Evolutionary conservation across 2,888 invertebrate genomes (phyloP), one percentile per base, ranked within the genome.

Genomic region (Diplazon laetatorius): DNA sequence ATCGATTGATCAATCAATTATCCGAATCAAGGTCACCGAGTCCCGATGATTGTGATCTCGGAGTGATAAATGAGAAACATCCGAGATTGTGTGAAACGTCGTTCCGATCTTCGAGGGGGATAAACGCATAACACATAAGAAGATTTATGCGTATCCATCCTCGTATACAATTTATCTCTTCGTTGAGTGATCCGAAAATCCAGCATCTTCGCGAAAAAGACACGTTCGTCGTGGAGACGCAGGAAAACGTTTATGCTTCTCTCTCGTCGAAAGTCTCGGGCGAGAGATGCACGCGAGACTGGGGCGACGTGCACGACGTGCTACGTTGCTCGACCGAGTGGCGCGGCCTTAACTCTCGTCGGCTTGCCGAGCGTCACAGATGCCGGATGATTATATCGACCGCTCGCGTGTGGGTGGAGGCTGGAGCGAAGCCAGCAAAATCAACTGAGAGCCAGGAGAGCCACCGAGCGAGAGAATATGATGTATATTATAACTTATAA

Each of bases 351-450:
- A 70, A 52, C 65, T 70, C 71, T 70, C 71, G 78, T 75, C 70
- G n/a, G 76, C 70, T 78, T 60, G 71, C 65, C 63, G 80, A 66
- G 70, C 78, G 60, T 74, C 74, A 75, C 68, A 84, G 84, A 85
- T 83, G 83, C 82, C 82, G 86, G 86, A 87, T 87, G 89, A 88
- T 88, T 89, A 87, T 89, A 89, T 89, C 89, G 89, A 88, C 86
- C 88, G 77, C 63, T 77, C 50, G 86, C 88, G 88, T 87, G 84
- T 87, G 84, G 87, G 87, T 84, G 87, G 87, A 85, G 89, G 85
- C 86, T 89, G 89, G 89, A 88, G 83, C 83, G 75, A 74, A 83
- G 88, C 88, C 89, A 88, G 86, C 70, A 82, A 78, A 82, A 79
- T 80, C 79, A 68, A 65, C 74, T 72, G 69, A 69, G 71, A 69